Percentiles rank a stretch among this genome's conserved stretches.
phyloP scores from a whole-genome alignment of 2,797 vertebrate species.

The Xiphorhynchus erythropygius region DNA sequence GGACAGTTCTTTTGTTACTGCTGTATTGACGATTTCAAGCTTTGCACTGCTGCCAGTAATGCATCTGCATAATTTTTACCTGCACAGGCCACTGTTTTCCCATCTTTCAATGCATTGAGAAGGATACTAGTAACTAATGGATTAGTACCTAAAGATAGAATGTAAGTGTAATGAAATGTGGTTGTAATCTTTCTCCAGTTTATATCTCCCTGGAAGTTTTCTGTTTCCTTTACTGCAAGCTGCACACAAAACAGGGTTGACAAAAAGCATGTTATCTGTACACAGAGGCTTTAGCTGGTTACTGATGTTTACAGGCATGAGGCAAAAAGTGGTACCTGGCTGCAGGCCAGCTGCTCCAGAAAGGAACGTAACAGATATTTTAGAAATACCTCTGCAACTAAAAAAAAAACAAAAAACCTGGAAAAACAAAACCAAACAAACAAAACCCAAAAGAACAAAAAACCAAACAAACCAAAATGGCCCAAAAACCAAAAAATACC shows the following conservation, averaged over 20 bases:
- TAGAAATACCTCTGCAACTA: not conserved
- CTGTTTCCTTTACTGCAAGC: not conserved
- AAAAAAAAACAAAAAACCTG: not conserved
- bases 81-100: not conserved
- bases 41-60: not conserved
- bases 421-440: no score
- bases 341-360: not conserved
- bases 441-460: no score
- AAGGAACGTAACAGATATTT: not conserved
- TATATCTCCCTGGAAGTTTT: not conserved
- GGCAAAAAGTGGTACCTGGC: not conserved
- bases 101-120: not conserved
- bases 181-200: not conserved
- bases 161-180: not conserved
- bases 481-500: no score
- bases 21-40: not conserved
- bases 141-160: not conserved
- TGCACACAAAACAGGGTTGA: not conserved
- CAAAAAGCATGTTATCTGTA: not conserved
- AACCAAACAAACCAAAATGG: no score
- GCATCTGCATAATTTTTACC: not conserved
- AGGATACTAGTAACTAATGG: not conserved
- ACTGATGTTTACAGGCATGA: not conserved
- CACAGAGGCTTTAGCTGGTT: not conserved
- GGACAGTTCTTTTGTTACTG: not conserved